These are phyloP conservation scores for Diabrotica balteata DNA, from an alignment of 2,888 invertebrate species.

Conservation along the genomic window DNA sequence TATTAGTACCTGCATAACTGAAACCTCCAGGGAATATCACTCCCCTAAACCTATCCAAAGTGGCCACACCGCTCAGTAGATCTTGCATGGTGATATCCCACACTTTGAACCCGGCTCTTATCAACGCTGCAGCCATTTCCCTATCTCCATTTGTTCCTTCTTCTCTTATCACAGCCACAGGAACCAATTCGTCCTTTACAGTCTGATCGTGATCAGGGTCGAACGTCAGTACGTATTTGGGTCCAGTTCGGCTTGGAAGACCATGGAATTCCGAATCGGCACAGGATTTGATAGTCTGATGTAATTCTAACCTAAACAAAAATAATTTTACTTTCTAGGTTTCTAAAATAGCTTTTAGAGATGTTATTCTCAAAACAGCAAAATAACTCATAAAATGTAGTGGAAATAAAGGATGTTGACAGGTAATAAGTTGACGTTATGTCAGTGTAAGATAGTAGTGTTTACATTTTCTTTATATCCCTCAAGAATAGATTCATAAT, in stretches of 20 bases:
- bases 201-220: constrained; percentile 68
- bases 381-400: too few relatives aligned
- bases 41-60: constrained; percentile 83
- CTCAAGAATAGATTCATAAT: too few relatives aligned
- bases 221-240: constrained; percentile 75
- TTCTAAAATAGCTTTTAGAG: too few relatives aligned
- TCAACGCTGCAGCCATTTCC: constrained; percentile 93
- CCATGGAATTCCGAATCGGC: constrained; percentile 80
- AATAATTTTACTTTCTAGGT: not conserved
- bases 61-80: constrained; percentile 73
- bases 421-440: too few relatives aligned
- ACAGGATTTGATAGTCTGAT: constrained; percentile 83
- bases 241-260: constrained; percentile 72
- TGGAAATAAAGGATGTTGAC: too few relatives aligned
- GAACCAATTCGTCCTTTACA: constrained; percentile 60
- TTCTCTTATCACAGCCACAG: constrained; percentile 92
- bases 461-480: too few relatives aligned
- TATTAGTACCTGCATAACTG: constrained; percentile 87
- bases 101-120: constrained; percentile 88
- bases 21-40: constrained; percentile 98
- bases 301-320: constrained; percentile 69
- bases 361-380: too few relatives aligned
- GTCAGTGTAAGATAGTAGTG: too few relatives aligned
- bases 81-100: constrained; percentile 97
- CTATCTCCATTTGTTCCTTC: constrained; percentile 97